Percentiles rank a stretch among this genome's conserved stretches.
Conservation (phyloP, 2,113 vertebrate genomes). For the Dendropsophus ebraccatus region DNA sequence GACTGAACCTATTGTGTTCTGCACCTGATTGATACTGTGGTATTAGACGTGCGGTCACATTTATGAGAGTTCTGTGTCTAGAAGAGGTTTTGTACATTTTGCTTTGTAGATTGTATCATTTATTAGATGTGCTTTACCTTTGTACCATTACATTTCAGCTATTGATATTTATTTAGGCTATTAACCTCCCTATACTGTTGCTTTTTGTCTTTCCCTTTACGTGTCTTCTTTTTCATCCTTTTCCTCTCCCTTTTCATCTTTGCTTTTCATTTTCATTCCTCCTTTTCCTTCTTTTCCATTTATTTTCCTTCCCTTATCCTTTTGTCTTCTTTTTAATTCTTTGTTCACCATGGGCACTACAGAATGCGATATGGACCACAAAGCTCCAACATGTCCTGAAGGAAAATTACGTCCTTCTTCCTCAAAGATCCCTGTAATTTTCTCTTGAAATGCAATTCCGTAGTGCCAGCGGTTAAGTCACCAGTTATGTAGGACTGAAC, state of each 20-base stretch:
- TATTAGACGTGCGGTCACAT: neutral
- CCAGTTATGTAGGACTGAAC: no score
- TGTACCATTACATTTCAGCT: neutral
- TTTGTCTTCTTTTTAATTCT: neutral
- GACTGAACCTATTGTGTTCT: slow-evolving; percentile 8
- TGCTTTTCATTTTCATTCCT: neutral
- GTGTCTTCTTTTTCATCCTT: neutral
- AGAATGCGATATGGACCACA: no score
- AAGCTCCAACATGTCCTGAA: no score
- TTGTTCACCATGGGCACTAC: no score
- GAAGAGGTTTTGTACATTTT: neutral
- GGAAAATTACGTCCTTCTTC: no score
- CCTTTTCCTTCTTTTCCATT: neutral
- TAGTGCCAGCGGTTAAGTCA: no score
- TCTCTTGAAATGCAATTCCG: no score
- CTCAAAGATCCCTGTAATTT: no score
- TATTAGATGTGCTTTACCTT: neutral
- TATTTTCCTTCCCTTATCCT: neutral
- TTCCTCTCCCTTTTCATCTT: neutral
- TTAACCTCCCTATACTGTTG: neutral
- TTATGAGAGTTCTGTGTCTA: neutral
- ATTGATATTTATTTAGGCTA: neutral
- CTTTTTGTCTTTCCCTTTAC: neutral
- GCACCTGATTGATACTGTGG: neutral
- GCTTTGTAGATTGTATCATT: neutral